Evolutionary conservation across 2,888 invertebrate species (phyloP).

Genomic region (Nymphalis polychloros): DNA sequence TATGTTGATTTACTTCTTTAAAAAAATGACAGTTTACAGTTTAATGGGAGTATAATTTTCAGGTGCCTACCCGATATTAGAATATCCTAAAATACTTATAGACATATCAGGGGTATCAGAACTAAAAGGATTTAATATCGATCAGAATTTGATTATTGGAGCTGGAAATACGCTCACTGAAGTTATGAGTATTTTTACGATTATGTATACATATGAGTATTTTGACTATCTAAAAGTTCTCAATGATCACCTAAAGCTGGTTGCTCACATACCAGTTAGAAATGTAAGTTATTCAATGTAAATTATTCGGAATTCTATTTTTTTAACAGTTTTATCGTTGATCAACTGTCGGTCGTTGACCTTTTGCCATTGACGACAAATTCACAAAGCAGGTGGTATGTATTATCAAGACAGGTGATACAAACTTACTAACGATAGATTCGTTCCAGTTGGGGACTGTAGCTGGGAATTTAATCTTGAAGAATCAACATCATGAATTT

Average conservation of each 20-base stretch:
- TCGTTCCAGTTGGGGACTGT: constrained; percentile 82
- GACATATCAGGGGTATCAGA: constrained; percentile 83
- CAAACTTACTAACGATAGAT: background rate
- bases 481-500: constrained; percentile 84
- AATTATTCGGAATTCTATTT: too few relatives aligned
- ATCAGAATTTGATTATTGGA: constrained; percentile 75
- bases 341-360: too few relatives aligned
- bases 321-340: too few relatives aligned
- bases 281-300: constrained; percentile 77
- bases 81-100: constrained; percentile 76
- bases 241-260: constrained; percentile 83
- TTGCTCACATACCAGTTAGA: constrained; percentile 86
- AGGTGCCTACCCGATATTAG: constrained; percentile 65
- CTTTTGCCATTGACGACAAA: too few relatives aligned
- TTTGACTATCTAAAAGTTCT: constrained; percentile 72
- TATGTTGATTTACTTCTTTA: too few relatives aligned
- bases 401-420: too few relatives aligned
- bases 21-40: too few relatives aligned
- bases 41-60: constrained; percentile 36
- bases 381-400: too few relatives aligned
- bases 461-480: constrained; percentile 87
- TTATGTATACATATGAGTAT: background rate
- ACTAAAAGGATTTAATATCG: constrained; percentile 66
- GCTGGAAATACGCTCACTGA: constrained; percentile 79
- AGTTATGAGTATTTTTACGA: constrained; percentile 13